Percentiles rank a stretch among this genome's conserved stretches.
These are phyloP conservation scores for Dendroctonus valens DNA, from an alignment of 1,140 invertebrate genomes.

Conservation along the genomic window DNA sequence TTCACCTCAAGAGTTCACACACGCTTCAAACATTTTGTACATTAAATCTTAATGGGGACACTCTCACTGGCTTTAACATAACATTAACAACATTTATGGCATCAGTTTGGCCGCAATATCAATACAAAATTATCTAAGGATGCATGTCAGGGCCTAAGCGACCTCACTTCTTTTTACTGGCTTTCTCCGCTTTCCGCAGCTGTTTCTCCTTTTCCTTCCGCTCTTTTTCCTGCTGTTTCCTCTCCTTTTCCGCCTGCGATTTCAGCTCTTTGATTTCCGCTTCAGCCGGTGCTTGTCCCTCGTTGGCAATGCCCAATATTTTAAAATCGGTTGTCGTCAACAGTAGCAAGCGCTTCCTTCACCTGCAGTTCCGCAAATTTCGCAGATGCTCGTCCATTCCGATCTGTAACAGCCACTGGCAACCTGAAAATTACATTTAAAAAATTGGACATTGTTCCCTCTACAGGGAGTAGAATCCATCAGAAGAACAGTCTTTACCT, in stretches of 20 bases:
- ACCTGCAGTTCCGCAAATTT: slow-evolving; percentile 83
- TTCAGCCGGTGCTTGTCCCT: slow-evolving; percentile 83
- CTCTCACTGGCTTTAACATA: too few species aligned
- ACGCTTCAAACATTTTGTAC: too few species aligned
- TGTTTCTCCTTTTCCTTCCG: slow-evolving; percentile 74
- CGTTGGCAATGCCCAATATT: slow-evolving; percentile 73
- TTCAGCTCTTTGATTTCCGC: slow-evolving; percentile 84
- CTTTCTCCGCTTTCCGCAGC: slow-evolving; percentile 77
- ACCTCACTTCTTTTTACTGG: slow-evolving; percentile 61
- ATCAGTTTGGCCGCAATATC: neutral
- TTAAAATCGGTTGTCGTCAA: slow-evolving; percentile 88
- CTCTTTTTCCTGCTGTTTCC: slow-evolving; percentile 70
- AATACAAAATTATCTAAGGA: neutral
- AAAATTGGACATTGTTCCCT: too few species aligned
- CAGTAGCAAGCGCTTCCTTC: slow-evolving; percentile 77
- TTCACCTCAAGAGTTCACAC: too few species aligned
- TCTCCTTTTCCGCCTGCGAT: slow-evolving; percentile 75
- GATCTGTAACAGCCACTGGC: slow-evolving; percentile 81
- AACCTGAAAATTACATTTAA: slow-evolving; percentile 59
- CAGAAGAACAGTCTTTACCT: too few species aligned
- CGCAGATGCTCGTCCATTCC: slow-evolving; percentile 79
- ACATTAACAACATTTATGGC: slow-evolving; percentile 1
- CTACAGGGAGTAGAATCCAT: too few species aligned
- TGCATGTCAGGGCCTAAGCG: slow-evolving; percentile 1
- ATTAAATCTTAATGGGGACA: too few species aligned